Base-by-base conservation (phyloP, 2,797 vertebrate species). In the Pyrrhura leucotis region DNA sequence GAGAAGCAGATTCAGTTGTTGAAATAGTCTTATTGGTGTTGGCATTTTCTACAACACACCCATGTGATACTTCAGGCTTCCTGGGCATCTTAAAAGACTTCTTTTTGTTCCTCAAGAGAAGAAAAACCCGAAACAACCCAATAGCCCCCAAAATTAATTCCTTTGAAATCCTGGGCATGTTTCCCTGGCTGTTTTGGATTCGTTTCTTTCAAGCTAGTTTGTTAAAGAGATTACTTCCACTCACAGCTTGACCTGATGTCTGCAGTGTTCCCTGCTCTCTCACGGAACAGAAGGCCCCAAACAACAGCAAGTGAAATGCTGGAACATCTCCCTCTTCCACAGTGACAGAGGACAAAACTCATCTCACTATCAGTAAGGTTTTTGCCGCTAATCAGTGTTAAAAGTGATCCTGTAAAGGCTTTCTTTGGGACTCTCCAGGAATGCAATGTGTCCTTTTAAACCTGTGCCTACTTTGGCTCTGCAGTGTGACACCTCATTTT, bases 31-130 rank as follows among this genome's bases (percentile, higher is more conserved):
- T 62, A 65, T 19, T 15, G 15, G 11, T 14, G 6, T 4, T 42
- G 5, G 9, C 6, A 9, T 2, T 22, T 33, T 35, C 14, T 62
- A 48, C 23, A n/a, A 56, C 0, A 0, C 3, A 22, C 31, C 1
- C 12, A 17, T 17, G 20, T 13, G 47, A 5, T 44, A 20, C 13
- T 58, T 9, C 44, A 16, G 23, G 17, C 3, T 85, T 28, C 6
- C 10, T 26, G 25, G 6, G n/a, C 23, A 39, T 18, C 19, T 39
- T 10, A 29, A 2, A 54, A 19, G 37, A 11, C 9, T 29, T 10
- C 31, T 65, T 15, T 25, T 67, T 37, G 13, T 31, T 4, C 9
- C 37, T 35, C 15, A 50, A 53, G 12, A 19, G 8, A 8, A 37
- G 35, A 28, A 82, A 50, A 78, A 5, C 23, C 9, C 62, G 37